phyloP scores from a whole-genome alignment of 1,140 invertebrate genomes.

The Drosophila kepulauana region DNA sequence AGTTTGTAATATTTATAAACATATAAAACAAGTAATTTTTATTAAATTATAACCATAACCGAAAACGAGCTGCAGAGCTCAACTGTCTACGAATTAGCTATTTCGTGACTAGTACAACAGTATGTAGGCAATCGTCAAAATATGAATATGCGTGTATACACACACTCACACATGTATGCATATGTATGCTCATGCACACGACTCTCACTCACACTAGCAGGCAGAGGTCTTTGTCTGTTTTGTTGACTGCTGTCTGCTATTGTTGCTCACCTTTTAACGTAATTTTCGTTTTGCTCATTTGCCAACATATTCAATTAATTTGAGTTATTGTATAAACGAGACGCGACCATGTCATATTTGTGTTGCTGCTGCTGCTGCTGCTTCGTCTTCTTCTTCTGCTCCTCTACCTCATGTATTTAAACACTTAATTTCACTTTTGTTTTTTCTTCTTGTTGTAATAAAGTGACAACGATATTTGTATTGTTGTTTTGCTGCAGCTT shows the following conservation, averaged over 20 bases:
- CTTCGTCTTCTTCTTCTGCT: conserved; percentile 24
- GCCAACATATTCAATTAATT: conserved; percentile 82
- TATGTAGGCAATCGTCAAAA: background rate
- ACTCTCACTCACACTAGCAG: conserved; percentile 5
- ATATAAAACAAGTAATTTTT: too few species aligned
- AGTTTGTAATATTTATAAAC: too few species aligned
- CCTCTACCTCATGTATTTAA: conserved; percentile 53
- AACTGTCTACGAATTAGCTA: too few species aligned
- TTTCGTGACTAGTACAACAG: too few species aligned
- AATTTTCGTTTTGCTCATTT: conserved; percentile 71
- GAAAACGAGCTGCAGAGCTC: too few species aligned
- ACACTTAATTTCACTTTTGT: conserved; percentile 82
- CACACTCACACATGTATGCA: conserved; percentile 7
- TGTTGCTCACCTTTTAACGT: conserved; percentile 72
- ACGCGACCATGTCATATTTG: conserved; percentile 73
- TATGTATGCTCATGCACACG: background rate
- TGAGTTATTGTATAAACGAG: conserved; percentile 81
- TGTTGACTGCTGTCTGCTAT: conserved; percentile 31
- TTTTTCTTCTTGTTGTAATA: conserved; percentile 70
- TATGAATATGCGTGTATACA: background rate
- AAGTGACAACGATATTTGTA: conserved; percentile 69
- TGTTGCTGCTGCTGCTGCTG: conserved; percentile 45
- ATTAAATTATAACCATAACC: background rate
- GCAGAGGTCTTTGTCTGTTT: conserved; percentile 29
- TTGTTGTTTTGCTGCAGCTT: conserved; percentile 44